These are phyloP conservation scores for Conus canariensis DNA, from an alignment of 2,888 invertebrate species.

Conservation along the genomic window DNA sequence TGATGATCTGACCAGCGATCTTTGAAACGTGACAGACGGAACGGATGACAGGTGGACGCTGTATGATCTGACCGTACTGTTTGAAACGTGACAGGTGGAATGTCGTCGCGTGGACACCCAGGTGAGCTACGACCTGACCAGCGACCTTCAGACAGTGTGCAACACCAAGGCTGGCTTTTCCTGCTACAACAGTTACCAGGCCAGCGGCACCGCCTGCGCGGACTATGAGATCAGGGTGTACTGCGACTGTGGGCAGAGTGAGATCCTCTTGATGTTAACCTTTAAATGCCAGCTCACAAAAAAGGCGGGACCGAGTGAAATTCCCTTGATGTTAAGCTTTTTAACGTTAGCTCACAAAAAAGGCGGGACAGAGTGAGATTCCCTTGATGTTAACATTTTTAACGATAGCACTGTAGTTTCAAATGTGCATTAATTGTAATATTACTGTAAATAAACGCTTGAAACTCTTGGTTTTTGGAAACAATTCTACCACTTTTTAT, in stretches of 20 bases:
- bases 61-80: no score
- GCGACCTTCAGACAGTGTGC: slow-evolving; percentile 86
- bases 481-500: no score
- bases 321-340: no score
- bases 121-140: slow-evolving; percentile 84
- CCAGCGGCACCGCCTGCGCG: slow-evolving; percentile 59
- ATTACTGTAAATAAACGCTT: no score
- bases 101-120: slow-evolving; percentile 86
- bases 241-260: slow-evolving; percentile 79
- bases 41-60: no score
- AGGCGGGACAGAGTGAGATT: background rate
- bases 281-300: background rate
- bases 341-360: no score
- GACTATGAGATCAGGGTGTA: slow-evolving; percentile 75
- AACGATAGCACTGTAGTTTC: no score
- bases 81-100: slow-evolving; percentile 65
- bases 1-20: no score
- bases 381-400: background rate
- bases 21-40: no score
- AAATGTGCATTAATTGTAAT: no score
- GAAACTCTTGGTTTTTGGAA: no score
- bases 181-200: slow-evolving; percentile 62
- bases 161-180: slow-evolving; percentile 77
- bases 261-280: background rate
- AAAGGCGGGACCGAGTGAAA: no score